Percentiles rank a stretch among this genome's conserved stretches.
These are phyloP conservation scores for Drosophila arizonae DNA, from an alignment of 1,140 invertebrate species.

Conservation along the genomic window DNA sequence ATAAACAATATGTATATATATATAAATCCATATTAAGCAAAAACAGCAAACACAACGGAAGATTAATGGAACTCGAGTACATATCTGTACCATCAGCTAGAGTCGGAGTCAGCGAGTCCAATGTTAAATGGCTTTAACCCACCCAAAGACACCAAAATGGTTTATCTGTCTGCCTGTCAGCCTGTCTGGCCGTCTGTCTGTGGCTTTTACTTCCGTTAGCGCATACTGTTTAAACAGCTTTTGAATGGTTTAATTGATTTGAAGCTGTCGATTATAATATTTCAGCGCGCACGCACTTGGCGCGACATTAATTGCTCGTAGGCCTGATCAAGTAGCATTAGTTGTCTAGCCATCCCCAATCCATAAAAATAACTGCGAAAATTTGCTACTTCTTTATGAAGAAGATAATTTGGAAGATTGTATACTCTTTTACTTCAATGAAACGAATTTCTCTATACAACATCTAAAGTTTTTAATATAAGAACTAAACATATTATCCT, in stretches of 20 bases:
- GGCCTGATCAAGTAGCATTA: conserved; percentile 72
- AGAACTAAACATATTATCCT: too few relatives aligned
- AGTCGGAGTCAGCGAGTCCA: conserved; percentile 35
- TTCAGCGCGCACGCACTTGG: conserved; percentile 59
- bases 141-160: conserved; percentile 60
- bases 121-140: conserved; percentile 77
- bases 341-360: conserved; percentile 34
- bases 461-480: too few relatives aligned
- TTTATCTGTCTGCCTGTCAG: conserved; percentile 10
- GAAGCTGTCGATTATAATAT: conserved; percentile 43
- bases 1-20: conserved; percentile 5
- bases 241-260: conserved; percentile 76
- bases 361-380: conserved; percentile 9
- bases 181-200: conserved; percentile 10
- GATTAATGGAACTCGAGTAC: conserved; percentile 81
- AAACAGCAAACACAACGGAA: conserved; percentile 73
- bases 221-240: conserved; percentile 35
- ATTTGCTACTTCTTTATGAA: conserved; percentile 1
- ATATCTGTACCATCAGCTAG: conserved; percentile 51
- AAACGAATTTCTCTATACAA: too few relatives aligned
- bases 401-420: too few relatives aligned
- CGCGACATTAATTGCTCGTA: conserved; percentile 76
- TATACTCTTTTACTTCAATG: too few relatives aligned
- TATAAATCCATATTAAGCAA: conserved; percentile 62
- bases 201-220: conserved; percentile 73